Percentiles rank a stretch among this genome's conserved stretches.
phyloP scores from a whole-genome alignment of 2,888 invertebrate genomes.

The Drosophila diplacantha region DNA sequence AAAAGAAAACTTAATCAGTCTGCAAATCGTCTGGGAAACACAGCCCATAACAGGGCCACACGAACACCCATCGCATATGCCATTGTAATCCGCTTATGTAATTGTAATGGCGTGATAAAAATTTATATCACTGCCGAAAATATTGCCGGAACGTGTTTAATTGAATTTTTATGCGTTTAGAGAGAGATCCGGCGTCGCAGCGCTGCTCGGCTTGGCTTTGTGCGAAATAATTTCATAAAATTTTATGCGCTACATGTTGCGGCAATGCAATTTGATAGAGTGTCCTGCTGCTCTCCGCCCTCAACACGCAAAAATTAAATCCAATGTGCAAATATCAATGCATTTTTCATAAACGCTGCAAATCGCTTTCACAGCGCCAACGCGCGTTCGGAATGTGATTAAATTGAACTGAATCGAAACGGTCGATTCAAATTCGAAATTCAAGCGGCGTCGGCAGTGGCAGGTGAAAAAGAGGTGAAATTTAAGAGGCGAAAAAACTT shows the following conservation, averaged over 20 bases:
- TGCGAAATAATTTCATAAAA: constrained; percentile 65
- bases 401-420: constrained; percentile 16
- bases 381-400: constrained; percentile 23
- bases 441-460: too few species aligned
- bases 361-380: constrained; percentile 18
- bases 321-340: constrained; percentile 39
- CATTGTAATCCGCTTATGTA: constrained; percentile 66
- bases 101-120: constrained; percentile 69
- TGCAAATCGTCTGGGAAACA: constrained; percentile 59
- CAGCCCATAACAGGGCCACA: constrained; percentile 12
- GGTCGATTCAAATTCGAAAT: constrained; percentile 13
- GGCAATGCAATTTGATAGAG: constrained; percentile 56
- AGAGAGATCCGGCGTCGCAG: constrained; percentile 1
- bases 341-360: constrained; percentile 33
- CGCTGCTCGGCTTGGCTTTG: constrained; percentile 6
- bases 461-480: constrained; percentile 6
- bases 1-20: constrained; percentile 68
- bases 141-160: constrained; percentile 70
- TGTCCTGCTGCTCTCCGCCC: constrained; percentile 24
- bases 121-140: constrained; percentile 66
- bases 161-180: constrained; percentile 69
- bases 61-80: constrained; percentile 16
- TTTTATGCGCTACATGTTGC: constrained; percentile 52
- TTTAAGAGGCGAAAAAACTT: constrained; percentile 15
- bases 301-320: constrained; percentile 34